phyloP scores from a whole-genome alignment of 53 echinoderm and acorn worm species.

The Mesocentrotus franciscanus region DNA sequence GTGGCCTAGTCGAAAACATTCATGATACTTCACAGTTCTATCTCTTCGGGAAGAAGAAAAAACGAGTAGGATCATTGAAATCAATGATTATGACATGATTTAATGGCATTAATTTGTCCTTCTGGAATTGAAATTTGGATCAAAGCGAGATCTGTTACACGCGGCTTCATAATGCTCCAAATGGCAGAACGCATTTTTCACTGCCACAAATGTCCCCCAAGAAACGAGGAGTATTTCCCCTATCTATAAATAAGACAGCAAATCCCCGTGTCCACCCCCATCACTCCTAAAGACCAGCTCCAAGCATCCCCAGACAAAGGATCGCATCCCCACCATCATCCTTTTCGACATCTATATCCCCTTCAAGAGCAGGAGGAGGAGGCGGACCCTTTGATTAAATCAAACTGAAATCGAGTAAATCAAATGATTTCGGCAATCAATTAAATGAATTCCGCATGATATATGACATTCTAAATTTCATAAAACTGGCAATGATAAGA shows the following conservation, averaged over 20 bases:
- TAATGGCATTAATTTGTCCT: conserved; percentile 58
- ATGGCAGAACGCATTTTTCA: conserved; percentile 33
- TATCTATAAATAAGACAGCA: conserved; percentile 43
- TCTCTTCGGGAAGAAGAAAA: neutral
- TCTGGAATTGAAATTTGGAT: conserved; percentile 60
- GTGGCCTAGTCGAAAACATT: conserved; percentile 22
- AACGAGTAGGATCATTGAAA: conserved; percentile 16
- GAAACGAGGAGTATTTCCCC: neutral
- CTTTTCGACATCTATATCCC: neutral
- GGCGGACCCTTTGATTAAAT: conserved; percentile 57
- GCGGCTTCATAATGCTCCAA: conserved; percentile 23
- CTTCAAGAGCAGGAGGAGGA: neutral
- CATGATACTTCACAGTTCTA: conserved; percentile 1
- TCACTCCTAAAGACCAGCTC: neutral
- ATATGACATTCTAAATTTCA: conserved; percentile 48
- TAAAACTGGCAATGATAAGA: conserved; percentile 8
- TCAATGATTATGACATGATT: conserved; percentile 60
- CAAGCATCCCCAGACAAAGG: conserved; percentile 35
- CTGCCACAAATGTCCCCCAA: neutral
- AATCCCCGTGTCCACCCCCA: conserved; percentile 59
- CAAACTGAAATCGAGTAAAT: conserved; percentile 58
- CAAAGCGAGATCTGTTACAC: conserved; percentile 50
- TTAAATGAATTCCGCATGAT: neutral
- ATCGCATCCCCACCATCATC: conserved; percentile 42
- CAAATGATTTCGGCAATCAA: conserved; percentile 27